Conservation (phyloP, 1,140 invertebrate genomes). For the Medauroidea extradentata region DNA sequence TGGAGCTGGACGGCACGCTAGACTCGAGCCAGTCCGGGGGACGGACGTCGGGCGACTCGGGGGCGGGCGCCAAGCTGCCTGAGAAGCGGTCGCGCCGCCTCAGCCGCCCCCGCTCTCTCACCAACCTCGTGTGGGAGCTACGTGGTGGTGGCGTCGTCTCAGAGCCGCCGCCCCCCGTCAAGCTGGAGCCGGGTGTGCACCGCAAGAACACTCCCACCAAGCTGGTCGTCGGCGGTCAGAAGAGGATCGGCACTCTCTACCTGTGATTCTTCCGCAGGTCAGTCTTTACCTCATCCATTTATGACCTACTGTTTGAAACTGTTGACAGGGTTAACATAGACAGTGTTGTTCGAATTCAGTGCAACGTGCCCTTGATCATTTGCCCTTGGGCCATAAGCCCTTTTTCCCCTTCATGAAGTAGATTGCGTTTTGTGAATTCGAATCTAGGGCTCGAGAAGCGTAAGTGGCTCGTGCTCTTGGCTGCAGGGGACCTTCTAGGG, state of each 20-base stretch:
- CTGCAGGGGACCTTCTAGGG: background rate
- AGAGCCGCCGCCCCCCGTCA: conserved; percentile 41
- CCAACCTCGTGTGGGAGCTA: conserved; percentile 80
- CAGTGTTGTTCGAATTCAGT: background rate
- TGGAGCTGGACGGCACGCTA: conserved; percentile 72
- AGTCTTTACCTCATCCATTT: background rate
- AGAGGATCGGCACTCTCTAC: conserved; percentile 49
- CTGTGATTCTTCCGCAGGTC: conserved; percentile 35
- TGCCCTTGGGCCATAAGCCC: background rate
- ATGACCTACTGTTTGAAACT: background rate
- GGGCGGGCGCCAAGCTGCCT: conserved; percentile 69
- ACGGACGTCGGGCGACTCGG: conserved; percentile 76
- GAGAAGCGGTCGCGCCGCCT: conserved; percentile 60
- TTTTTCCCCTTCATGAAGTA: background rate
- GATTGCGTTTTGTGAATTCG: no score
- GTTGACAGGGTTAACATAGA: background rate
- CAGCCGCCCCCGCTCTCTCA: conserved; percentile 66
- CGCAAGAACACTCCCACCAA: conserved; percentile 25
- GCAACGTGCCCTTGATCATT: no score
- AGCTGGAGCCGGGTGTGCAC: conserved; percentile 45
- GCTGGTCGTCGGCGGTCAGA: conserved; percentile 43
- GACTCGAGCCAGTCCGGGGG: conserved; percentile 86
- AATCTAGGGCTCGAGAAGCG: no score
- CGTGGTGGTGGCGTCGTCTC: conserved; percentile 48
- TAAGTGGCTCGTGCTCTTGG: no score